phyloP scores from a whole-genome alignment of 2,113 vertebrate genomes.

The Nipponia nippon region DNA sequence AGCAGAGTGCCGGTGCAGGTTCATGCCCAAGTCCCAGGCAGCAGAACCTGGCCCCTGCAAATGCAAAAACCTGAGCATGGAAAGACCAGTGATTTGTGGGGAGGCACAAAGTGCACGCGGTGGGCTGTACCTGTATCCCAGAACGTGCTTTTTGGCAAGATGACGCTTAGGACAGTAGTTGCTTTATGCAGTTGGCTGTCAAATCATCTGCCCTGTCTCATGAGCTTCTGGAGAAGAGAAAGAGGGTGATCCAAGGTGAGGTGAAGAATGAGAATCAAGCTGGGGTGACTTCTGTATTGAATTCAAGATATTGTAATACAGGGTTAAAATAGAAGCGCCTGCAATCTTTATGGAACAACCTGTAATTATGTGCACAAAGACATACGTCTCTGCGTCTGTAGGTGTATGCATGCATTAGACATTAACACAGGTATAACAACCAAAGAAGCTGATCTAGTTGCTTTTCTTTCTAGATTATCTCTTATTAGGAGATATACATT shows the following conservation, averaged over 20 bases:
- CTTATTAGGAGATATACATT: not conserved
- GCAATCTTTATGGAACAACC: not conserved
- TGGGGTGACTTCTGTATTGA: not conserved
- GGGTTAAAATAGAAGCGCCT: not conserved
- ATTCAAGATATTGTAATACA: not conserved
- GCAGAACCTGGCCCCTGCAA: not conserved
- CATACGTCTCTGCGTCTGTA: not conserved
- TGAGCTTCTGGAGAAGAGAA: not conserved
- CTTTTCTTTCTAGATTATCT: not conserved
- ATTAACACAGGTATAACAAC: not conserved
- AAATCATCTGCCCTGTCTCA: not conserved
- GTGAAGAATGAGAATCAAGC: not conserved
- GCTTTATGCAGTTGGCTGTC: not conserved
- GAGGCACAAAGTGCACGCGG: rapidly evolving
- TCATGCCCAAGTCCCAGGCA: rapidly evolving
- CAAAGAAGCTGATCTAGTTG: not conserved
- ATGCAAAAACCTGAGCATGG: not conserved
- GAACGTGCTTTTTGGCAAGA: not conserved
- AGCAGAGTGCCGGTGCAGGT: not conserved
- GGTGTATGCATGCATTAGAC: not conserved
- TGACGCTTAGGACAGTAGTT: not conserved
- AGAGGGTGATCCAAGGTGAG: not conserved
- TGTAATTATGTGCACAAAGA: not conserved
- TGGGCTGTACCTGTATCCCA: not conserved
- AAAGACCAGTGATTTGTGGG: not conserved